Base-by-base conservation (phyloP, 2,113 vertebrate genomes). In the Chaetorhynchus papuensis region DNA sequence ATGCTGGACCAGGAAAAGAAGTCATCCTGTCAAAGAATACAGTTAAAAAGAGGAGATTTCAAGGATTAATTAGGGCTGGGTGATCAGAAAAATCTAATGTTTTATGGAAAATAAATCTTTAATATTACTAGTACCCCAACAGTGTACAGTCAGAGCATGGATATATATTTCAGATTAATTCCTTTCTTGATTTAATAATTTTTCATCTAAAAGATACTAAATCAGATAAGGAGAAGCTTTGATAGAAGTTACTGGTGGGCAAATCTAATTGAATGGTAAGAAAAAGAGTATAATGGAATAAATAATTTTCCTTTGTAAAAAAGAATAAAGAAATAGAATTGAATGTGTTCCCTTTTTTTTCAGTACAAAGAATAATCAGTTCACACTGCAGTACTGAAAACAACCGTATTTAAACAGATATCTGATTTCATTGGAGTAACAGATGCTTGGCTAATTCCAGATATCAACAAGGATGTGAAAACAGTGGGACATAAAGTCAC, bases 401-500 rank as follows among this genome's bases (percentile, higher is more conserved):
- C 75, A 94, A 97, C 72, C 8, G 0, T 86, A 91, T 87, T 93
- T 85, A 96, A 97, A 92, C 83, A 96, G 87, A 93, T 96, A 90
- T 88, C 88, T 96, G 94, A 97, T 85, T 96, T 97, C 76, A 92
- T 0, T 92, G 78, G 70, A 74, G 69, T 90, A 96, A 95, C 96
- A 98, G 97, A 96, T 97, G 96, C 88, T 97, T 87, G 60, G 68
- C 77, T 97, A 97, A 97, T 97, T 97, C 96, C 92, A 94, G 91
- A 94, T 84, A 97, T 91, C 96, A 97, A 93, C 63, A 97, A 96
- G 47, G 83, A 96, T 96, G 89, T 94, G 89, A 95, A 97, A 97
- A 95, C 96, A 96, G 94, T 95, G 94, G 90, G 96, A 93, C 82
- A 86, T 93, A 95, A 97, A 96, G 65, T 96, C 94, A 96, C 93